These are phyloP conservation scores for Psittacus erithacus DNA, from an alignment of 2,113 vertebrate genomes.

Conservation along the genomic window DNA sequence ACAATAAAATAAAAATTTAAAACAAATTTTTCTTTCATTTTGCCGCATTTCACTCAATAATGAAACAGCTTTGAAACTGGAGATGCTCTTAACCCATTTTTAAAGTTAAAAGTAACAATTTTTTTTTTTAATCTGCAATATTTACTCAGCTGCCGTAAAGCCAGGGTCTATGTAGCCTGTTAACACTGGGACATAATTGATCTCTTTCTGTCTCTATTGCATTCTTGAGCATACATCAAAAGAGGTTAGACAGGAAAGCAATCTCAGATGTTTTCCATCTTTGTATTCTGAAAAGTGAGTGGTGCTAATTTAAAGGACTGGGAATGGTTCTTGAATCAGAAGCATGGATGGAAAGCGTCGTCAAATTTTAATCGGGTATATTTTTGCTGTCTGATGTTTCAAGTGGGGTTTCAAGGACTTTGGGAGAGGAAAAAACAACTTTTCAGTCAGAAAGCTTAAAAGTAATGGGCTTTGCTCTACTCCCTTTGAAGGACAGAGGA, in stretches of 20 bases:
- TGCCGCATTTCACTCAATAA: not conserved
- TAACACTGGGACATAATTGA: not conserved
- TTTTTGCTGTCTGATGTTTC: not conserved
- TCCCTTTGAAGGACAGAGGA: not conserved
- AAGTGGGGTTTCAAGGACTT: not conserved
- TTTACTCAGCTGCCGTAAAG: slow-evolving; percentile 1
- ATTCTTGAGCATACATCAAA: not conserved
- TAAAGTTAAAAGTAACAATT: not conserved
- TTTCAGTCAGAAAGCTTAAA: not conserved
- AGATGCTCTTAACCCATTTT: not conserved
- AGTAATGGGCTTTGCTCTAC: not conserved
- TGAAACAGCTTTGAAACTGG: not conserved
- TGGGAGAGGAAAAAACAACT: not conserved
- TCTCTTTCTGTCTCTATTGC: not conserved
- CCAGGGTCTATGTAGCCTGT: not conserved
- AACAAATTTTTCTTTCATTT: not conserved
- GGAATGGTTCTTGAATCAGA: not conserved
- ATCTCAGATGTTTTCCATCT: not conserved
- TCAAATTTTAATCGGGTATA: not conserved
- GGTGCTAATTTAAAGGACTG: not conserved
- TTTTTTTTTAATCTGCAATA: not conserved
- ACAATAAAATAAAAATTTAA: not conserved
- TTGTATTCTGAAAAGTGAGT: not conserved
- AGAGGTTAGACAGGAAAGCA: not conserved
- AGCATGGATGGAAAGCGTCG: not conserved